Conservation (phyloP, 2,797 vertebrate genomes). For the Coilia nasus region DNA sequence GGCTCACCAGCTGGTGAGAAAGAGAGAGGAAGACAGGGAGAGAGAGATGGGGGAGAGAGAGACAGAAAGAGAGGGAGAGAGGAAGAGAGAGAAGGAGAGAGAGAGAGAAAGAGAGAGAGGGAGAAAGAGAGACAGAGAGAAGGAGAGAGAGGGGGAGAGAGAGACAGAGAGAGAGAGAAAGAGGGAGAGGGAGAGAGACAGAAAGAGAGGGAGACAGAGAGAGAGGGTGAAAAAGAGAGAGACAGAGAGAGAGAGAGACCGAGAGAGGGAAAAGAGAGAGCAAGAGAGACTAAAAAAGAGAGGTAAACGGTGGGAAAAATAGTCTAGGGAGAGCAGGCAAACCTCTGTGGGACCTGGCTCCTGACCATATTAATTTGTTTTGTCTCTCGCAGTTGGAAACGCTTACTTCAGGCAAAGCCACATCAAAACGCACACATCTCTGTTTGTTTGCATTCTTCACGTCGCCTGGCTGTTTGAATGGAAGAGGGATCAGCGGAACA, state of each 20-base stretch:
- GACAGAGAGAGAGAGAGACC: conserved; percentile 29
- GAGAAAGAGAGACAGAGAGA: neutral
- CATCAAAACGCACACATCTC: neutral
- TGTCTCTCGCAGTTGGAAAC: conserved; percentile 14
- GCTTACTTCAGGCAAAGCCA: neutral
- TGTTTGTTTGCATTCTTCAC: neutral
- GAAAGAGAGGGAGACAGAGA: neutral
- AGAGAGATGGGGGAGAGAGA: conserved; percentile 27
- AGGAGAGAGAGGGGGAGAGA: conserved; percentile 25
- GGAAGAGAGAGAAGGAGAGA: conserved; percentile 18
- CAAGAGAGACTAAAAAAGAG: conserved; percentile 40
- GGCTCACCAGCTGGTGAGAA: conserved; percentile 8
- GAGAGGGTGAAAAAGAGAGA: neutral
- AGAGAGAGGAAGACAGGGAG: neutral
- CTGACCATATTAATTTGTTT: neutral
- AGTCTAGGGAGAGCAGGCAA: neutral
- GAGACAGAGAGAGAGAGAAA: no score
- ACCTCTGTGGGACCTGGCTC: neutral
- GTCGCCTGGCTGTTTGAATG: neutral
- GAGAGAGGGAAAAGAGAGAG: conserved; percentile 9
- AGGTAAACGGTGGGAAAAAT: neutral
- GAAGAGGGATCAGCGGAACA: neutral
- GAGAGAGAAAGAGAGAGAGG: conserved; percentile 40
- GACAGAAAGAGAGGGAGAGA: conserved; percentile 10
- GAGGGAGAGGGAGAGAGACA: no score